A percentile compares a stretch with the other conserved stretches of the same genome.
phyloP scores from a whole-genome alignment of 1,140 invertebrate species.

The Apis florea region DNA sequence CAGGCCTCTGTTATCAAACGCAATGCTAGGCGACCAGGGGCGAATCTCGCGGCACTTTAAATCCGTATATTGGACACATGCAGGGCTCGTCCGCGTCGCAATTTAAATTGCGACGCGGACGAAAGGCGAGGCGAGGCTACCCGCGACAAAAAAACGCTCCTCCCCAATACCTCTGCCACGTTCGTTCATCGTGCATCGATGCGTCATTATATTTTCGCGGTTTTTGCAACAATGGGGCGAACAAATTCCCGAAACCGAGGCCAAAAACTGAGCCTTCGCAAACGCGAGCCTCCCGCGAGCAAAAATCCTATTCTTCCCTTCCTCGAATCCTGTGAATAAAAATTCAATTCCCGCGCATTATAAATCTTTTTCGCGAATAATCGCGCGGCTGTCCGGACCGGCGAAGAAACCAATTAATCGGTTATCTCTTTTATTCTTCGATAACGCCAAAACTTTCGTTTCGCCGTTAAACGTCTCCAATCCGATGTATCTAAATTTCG shows the following conservation, averaged over 20 bases:
- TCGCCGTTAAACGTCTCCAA: neutral
- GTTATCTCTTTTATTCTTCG: slow-evolving; percentile 8
- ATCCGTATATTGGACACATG: slow-evolving; percentile 28
- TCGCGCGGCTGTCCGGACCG: slow-evolving; percentile 6
- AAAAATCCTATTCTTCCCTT: neutral
- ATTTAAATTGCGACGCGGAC: slow-evolving; percentile 19
- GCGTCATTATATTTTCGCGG: neutral
- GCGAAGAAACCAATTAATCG: slow-evolving; percentile 34
- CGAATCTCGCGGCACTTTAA: slow-evolving; percentile 50
- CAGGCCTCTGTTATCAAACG: slow-evolving; percentile 52
- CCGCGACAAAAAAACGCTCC: neutral
- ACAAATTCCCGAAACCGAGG: neutral
- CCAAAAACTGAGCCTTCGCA: neutral
- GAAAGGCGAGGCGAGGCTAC: neutral
- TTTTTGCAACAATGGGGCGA: neutral
- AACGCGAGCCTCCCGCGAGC: neutral
- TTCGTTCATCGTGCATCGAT: neutral
- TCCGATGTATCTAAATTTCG: neutral
- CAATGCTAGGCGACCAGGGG: slow-evolving; percentile 45
- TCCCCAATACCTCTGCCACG: neutral
- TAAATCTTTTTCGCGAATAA: slow-evolving; percentile 13
- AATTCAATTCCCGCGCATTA: slow-evolving; percentile 13
- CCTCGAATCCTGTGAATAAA: slow-evolving; percentile 20
- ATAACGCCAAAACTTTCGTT: neutral
- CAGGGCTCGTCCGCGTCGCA: neutral